Base-by-base conservation (phyloP, 2,113 vertebrate genomes). In the Corythornis vintsioides region DNA sequence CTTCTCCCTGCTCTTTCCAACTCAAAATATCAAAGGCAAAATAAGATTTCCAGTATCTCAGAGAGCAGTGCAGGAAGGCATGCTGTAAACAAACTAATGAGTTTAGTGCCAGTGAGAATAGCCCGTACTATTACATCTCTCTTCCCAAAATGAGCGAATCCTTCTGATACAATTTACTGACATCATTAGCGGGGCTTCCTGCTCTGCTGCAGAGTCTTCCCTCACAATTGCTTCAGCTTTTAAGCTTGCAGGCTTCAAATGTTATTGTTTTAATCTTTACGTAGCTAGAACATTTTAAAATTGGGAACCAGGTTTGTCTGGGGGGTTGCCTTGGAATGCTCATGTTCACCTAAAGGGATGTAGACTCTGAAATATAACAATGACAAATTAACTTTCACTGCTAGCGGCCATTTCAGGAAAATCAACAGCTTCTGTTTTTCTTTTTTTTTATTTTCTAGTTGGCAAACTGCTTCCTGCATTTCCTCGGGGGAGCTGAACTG, bases 81-180 rank as follows among this genome's bases (percentile, higher is more conserved):
- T 80, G 59, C 50, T 24, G 83, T 90, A 96, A 96, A 95, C 94
- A 95, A 75, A 11, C 33, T 86, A 88, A 96, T 90, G 93, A 96
- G 94, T 94, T 96, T 73, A 92, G 95, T 70, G 94, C 95, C 96
- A 60, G 88, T 82, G 95, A 96, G 96, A 96, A 91, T 93, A 94
- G 59, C 66, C 73, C 4, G 4, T 7, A 13, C 94, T 79, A 81
- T 89, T 90, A 84, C 95, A 96, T 93, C 95, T 84, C 94, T 96
- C 95, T 95, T 94, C 63, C 80, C 83, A 88, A 94, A 96, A 96
- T 91, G 94, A 96, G 96, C 89, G n/a, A 95, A 96, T 92, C 94
- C 95, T 95, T 95, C 94, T 92, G 88, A 94, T 95, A 92, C 88
- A 95, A 96, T 96, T 96, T 95, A 88, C 93, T 84, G 94, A 93